Percentiles rank a stretch among this genome's conserved stretches.
phyloP scores from a whole-genome alignment of 2,888 invertebrate genomes.

The Xanthorhoe designata region DNA sequence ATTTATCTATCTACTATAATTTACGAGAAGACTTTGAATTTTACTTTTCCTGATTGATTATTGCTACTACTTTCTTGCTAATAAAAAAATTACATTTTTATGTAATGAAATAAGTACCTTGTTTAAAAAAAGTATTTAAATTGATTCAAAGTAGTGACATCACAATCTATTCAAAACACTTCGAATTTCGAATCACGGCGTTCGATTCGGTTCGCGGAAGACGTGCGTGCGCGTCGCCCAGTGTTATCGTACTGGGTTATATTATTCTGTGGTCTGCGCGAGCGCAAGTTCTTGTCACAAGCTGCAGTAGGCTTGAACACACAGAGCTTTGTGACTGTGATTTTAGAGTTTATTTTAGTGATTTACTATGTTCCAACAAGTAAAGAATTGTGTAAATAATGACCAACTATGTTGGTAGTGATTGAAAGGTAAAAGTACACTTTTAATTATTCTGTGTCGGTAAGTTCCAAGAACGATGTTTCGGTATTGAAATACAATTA shows the following conservation, averaged over 20 bases:
- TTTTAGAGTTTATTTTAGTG: not conserved
- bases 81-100: too few species aligned
- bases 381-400: not conserved
- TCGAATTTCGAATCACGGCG: constrained; percentile 68
- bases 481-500: constrained; percentile 44
- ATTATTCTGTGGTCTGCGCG: constrained; percentile 23
- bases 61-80: too few species aligned
- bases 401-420: not conserved
- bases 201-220: constrained; percentile 65
- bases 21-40: not conserved
- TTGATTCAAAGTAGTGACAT: constrained; percentile 11
- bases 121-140: not conserved
- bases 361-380: not conserved
- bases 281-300: constrained; percentile 15
- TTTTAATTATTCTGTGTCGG: constrained; percentile 8
- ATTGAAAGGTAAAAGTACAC: not conserved
- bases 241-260: constrained; percentile 41
- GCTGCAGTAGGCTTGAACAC: not conserved
- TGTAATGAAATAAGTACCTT: not conserved
- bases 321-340: not conserved
- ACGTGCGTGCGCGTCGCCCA: constrained; percentile 68
- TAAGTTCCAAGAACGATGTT: constrained; percentile 40
- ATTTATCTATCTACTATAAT: too few species aligned
- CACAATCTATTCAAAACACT: constrained; percentile 35
- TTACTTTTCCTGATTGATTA: not conserved